Base-by-base conservation (phyloP, 1,140 invertebrate species). In the Aphaenogaster ashmeadi region DNA sequence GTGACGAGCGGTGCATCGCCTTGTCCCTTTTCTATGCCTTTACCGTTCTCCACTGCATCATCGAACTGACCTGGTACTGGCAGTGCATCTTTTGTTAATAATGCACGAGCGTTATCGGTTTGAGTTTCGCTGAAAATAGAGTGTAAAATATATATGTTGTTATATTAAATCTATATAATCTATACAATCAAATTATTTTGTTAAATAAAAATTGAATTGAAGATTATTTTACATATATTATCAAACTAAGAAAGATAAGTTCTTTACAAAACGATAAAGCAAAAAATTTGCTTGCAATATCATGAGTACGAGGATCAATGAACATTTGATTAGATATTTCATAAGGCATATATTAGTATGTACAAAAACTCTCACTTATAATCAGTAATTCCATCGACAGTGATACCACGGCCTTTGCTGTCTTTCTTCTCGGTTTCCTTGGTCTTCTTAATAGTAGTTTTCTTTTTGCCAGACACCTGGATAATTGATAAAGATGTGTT, bases 381-480 rank as follows among this genome's bases (percentile, higher is more conserved):
- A 86, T 92, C 94, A 56, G 92, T 93, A 50, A 93, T 88, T 88
- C 93, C 94, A 64, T 94, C 94, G 18, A 90, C 90, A 50, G 92
- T 91, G 85, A 94, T 93, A 66, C 92, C 94, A 64, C 93, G 93
- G 11, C 91, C 92, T 38, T 90, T 93, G 41, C 69, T 79, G 7
- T 92, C 91, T 77, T 94, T 95, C 54, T 93, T 95, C 38, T 95
- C 95, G n/a, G 87, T 93, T 64, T 95, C 93, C 85, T 94, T 94
- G 69, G 91, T 93, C 89, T 95, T 95, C 88, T 93, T 94, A 83
- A 94, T 86, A 44, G 93, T 78, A 56, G 93, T 87, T 85, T 94
- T 94, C 92, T 95, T 95, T 90, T 95, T 95, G 62, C 92, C 93
- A 41, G 94, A 94, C 38, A 93, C 93, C 94, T 95, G 78, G 56